These are phyloP conservation scores for Helleia helle DNA, from an alignment of 2,888 invertebrate species.

Conservation along the genomic window DNA sequence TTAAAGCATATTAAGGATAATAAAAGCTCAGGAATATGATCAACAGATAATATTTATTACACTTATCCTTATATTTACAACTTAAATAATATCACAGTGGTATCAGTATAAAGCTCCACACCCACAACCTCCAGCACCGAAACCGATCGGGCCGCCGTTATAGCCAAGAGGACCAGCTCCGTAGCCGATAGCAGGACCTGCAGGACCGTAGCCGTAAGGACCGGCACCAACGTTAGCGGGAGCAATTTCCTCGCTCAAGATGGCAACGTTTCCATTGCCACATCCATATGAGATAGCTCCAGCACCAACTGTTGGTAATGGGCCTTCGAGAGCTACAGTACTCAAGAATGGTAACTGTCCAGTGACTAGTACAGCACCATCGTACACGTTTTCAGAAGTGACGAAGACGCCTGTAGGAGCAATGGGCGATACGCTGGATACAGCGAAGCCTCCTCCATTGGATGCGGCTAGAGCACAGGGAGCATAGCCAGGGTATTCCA, in stretches of 20 bases:
- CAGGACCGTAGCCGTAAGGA: conserved; percentile 15
- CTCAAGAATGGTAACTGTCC: conserved; percentile 43
- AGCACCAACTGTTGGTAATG: conserved; percentile 33
- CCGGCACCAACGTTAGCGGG: conserved; percentile 17
- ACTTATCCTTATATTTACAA: background rate
- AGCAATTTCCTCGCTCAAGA: conserved; percentile 26
- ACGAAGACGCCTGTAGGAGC: conserved; percentile 36
- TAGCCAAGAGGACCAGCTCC: background rate
- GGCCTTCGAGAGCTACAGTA: conserved; percentile 35
- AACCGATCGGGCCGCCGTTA: background rate
- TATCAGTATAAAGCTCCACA: background rate
- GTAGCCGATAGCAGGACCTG: conserved; percentile 7
- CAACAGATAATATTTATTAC: background rate
- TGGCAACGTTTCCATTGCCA: conserved; percentile 33
- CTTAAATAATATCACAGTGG: background rate
- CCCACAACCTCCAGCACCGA: background rate
- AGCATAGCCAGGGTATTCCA: conserved; percentile 26
- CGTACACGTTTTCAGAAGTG: conserved; percentile 36
- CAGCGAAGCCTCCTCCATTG: conserved; percentile 34
- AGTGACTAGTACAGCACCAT: conserved; percentile 31
- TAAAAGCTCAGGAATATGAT: too few relatives aligned
- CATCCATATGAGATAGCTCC: conserved; percentile 37
- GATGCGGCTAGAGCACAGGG: conserved; percentile 34
- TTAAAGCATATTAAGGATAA: too few relatives aligned
- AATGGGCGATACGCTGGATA: conserved; percentile 33